Evolutionary conservation across 1,140 invertebrate species (phyloP).

Genomic region (Pseudomyrmex pallidus): DNA sequence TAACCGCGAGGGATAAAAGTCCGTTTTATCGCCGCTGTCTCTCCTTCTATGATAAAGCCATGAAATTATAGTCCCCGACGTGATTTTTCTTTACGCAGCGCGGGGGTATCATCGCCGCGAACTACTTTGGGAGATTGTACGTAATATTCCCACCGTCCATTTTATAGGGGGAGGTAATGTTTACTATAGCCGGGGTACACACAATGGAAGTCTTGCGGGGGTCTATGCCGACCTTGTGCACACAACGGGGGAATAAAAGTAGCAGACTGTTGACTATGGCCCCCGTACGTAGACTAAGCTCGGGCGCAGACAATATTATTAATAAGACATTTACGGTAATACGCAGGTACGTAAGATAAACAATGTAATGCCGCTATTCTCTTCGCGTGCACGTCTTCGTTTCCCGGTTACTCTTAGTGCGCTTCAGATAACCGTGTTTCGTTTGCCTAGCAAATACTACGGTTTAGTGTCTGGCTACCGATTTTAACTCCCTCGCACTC

Average conservation of each 20-base stretch:
- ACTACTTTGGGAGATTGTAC: constrained; percentile 70
- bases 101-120: constrained; percentile 55
- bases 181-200: constrained; percentile 60
- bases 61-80: constrained; percentile 58
- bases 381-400: constrained; percentile 47
- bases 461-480: constrained; percentile 51
- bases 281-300: constrained; percentile 36
- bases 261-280: constrained; percentile 67
- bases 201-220: constrained; percentile 71
- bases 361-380: constrained; percentile 67
- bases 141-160: constrained; percentile 71
- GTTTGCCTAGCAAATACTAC: constrained; percentile 78
- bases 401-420: constrained; percentile 34
- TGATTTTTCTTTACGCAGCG: constrained; percentile 67
- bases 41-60: constrained; percentile 47
- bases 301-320: constrained; percentile 75
- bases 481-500: constrained; percentile 66
- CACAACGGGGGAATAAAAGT: constrained; percentile 69
- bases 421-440: constrained; percentile 69
- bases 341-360: constrained; percentile 75
- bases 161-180: constrained; percentile 68
- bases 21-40: constrained; percentile 22
- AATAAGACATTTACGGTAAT: constrained; percentile 80
- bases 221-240: constrained; percentile 71
- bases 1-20: constrained; percentile 41